These are phyloP conservation scores for Salticus scenicus DNA, from an alignment of 2,888 invertebrate species.

Conservation along the genomic window DNA sequence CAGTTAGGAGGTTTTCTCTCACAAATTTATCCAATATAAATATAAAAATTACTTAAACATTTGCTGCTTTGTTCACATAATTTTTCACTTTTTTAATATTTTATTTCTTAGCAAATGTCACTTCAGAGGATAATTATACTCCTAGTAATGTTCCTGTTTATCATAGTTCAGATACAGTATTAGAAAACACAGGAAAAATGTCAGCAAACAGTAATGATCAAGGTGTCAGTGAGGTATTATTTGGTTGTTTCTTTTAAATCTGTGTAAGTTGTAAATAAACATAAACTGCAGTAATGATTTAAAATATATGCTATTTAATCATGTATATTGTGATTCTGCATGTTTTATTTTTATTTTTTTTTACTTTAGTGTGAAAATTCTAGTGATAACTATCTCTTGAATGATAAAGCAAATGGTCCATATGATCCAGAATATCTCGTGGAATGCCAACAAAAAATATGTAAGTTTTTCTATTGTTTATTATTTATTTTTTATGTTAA, in stretches of 20 bases:
- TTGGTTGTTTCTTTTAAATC: too few relatives aligned
- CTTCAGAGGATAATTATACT: slow-evolving; percentile 39
- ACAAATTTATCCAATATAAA: too few relatives aligned
- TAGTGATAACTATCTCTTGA: slow-evolving; percentile 48
- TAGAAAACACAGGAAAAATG: slow-evolving; percentile 7
- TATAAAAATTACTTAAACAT: too few relatives aligned
- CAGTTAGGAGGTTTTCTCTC: too few relatives aligned
- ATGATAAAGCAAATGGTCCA: slow-evolving; percentile 45
- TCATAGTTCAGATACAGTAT: slow-evolving; percentile 19
- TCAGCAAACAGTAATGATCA: slow-evolving; percentile 27
- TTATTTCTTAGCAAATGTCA: slow-evolving; percentile 36
- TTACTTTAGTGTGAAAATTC: slow-evolving; percentile 33
- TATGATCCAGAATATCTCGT: slow-evolving; percentile 39
- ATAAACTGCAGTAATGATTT: too few relatives aligned
- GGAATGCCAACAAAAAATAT: slow-evolving; percentile 17
- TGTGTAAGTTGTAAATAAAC: too few relatives aligned
- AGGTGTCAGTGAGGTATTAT: slow-evolving; percentile 32
- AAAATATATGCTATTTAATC: too few relatives aligned
- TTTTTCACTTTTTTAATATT: too few relatives aligned
- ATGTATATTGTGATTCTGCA: not conserved
- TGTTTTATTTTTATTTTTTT: not conserved
- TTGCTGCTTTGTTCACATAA: too few relatives aligned
- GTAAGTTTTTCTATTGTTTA: slow-evolving; percentile 25
- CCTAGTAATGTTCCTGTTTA: not conserved
- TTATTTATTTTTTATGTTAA: too few relatives aligned